phyloP scores from a whole-genome alignment of 2,888 invertebrate genomes.

The Acanthopleura granulata region DNA sequence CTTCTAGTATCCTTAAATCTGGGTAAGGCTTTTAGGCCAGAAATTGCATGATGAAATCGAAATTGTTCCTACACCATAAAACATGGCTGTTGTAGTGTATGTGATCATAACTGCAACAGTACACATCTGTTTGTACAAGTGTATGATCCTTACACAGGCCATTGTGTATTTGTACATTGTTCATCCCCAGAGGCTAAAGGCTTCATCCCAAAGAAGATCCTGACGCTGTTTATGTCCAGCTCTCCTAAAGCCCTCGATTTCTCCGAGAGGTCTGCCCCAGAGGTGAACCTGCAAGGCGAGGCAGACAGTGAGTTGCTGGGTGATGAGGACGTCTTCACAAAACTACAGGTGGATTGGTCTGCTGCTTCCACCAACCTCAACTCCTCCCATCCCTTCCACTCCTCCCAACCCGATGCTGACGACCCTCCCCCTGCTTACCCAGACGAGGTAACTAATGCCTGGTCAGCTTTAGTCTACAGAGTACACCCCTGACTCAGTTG shows the following conservation, averaged over 20 bases:
- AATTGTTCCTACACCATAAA: no score
- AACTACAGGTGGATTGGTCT: constrained; percentile 12
- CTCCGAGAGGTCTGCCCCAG: background rate
- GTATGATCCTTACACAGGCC: no score
- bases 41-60: no score
- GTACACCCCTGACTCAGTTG: background rate
- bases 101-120: no score
- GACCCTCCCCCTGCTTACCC: background rate
- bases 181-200: constrained; percentile 59
- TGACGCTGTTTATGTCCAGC: constrained; percentile 31
- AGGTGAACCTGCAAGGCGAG: background rate
- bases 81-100: no score
- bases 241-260: background rate
- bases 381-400: background rate
- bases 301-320: constrained; percentile 17
- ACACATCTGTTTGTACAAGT: no score
- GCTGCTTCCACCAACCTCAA: background rate
- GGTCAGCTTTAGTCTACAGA: background rate
- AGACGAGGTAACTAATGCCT: background rate
- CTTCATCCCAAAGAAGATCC: constrained; percentile 57
- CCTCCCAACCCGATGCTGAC: background rate
- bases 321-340: constrained; percentile 22
- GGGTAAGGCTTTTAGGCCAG: no score
- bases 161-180: background rate
- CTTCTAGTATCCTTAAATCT: no score